These are phyloP conservation scores for Melanotus villosus DNA, from an alignment of 2,888 invertebrate genomes.

Conservation along the genomic window DNA sequence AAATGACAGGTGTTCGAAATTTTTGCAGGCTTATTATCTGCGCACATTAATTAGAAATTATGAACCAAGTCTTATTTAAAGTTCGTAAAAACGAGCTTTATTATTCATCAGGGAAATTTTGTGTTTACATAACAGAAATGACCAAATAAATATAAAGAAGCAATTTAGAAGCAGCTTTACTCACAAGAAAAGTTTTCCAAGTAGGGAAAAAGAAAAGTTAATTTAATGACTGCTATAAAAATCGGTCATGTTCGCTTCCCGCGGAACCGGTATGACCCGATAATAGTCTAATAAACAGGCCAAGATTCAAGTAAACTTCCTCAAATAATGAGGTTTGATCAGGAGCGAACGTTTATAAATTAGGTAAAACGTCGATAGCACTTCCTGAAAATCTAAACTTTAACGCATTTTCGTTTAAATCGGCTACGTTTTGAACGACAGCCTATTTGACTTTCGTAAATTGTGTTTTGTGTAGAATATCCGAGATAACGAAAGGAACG, in stretches of 20 bases:
- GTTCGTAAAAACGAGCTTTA: no score
- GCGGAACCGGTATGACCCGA: neutral
- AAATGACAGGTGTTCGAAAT: no score
- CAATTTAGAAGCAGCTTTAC: no score
- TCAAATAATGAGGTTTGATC: neutral
- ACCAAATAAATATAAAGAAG: no score
- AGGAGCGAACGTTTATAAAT: neutral
- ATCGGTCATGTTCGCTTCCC: neutral
- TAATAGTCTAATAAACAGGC: neutral
- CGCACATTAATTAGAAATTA: no score
- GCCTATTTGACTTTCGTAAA: neutral
- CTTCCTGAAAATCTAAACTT: neutral
- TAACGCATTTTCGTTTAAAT: neutral
- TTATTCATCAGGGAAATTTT: no score
- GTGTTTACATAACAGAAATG: no score
- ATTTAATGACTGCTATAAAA: neutral
- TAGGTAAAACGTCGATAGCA: neutral
- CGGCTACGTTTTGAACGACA: neutral
- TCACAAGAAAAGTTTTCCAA: no score
- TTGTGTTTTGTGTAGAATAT: neutral
- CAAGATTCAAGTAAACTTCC: neutral
- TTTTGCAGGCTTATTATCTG: neutral
- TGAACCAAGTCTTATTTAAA: no score
- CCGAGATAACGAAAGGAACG: neutral
- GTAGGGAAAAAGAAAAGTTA: no score